Base-by-base conservation (phyloP, 2,797 vertebrate species). In the Gallinago nigripennis region DNA sequence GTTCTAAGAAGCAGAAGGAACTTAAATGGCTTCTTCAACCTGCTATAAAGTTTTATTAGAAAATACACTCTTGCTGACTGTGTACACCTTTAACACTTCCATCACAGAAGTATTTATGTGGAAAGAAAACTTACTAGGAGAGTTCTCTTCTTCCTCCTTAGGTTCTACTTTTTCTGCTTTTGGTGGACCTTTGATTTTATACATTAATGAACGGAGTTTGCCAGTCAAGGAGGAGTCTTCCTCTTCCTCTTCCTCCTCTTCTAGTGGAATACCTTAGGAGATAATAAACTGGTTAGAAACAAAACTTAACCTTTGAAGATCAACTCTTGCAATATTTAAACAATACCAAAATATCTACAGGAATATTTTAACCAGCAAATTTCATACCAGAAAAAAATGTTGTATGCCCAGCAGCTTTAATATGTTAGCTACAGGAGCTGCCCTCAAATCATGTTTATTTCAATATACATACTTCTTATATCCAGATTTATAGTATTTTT, bases 111-210 rank as follows among this genome's bases (percentile, higher is more conserved):
- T 25, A 87, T 61, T 87, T 72, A 86, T 20, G 21, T 56, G 24
- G 21, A 60, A 88, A 58, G 35, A 86, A 73, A 88, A 97, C 99
- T 99, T 98, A 99, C 99, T 98, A 87, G 99, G 99, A 70, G 97
- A 98, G 27, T 98, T 98, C 60, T 99, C 98, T 79, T 98, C 97
- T 90, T 98, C 98, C 95, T 99, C 98, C 2, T 88, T 97, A 25
- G 98, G 98, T 84, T 98, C 98, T 82, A 98, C 92, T 92, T 99
- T 98, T 35, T 98, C 97, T 94, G 98, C 98, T 96, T 98, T 99
- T 57, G 98, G 97, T 57, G 98, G 98, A 63, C 99, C 98, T 98
- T 99, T 99, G 97, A 99, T 99, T 98, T 98, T 99, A 95, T 98
- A 98, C 85, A 99, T 96, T 94, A 99, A 97, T 63, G 98, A 98